Evolutionary conservation across 2,113 vertebrate genomes (phyloP).

Genomic region (Polyodon spathula): DNA sequence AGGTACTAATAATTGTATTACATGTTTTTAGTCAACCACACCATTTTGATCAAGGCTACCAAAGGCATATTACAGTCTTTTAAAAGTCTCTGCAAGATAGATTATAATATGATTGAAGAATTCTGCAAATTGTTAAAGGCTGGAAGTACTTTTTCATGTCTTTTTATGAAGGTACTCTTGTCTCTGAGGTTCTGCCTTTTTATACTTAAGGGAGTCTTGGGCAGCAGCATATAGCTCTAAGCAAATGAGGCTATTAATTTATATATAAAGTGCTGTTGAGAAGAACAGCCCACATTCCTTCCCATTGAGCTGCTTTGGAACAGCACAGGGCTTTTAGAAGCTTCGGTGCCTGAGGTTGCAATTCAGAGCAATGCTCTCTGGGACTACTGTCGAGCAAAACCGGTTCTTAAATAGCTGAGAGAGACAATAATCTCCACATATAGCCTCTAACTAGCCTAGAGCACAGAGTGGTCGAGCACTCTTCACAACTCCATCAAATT

Average conservation of each 20-base stretch:
- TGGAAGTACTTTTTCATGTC: not conserved
- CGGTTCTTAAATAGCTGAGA: conserved; percentile 1
- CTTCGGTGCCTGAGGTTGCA: not conserved
- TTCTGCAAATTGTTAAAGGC: not conserved
- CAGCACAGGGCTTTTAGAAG: not conserved
- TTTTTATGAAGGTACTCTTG: not conserved
- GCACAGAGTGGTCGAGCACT: not conserved
- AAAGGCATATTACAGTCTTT: not conserved
- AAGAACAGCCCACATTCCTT: not conserved
- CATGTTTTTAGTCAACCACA: too few relatives aligned
- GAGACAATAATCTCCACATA: conserved; percentile 3
- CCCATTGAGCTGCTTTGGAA: not conserved
- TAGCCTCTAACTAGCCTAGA: conserved; percentile 1
- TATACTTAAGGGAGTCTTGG: not conserved
- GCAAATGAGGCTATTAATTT: conserved; percentile 1
- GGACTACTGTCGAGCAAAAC: not conserved
- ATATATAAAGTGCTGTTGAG: not conserved
- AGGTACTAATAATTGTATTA: too few relatives aligned
- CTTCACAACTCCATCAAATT: not conserved
- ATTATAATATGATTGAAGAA: not conserved
- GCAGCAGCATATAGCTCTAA: not conserved
- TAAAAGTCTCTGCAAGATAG: not conserved
- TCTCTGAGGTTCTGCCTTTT: not conserved
- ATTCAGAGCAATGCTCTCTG: not conserved
- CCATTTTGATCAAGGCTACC: not conserved